Percentiles rank a stretch among this genome's conserved stretches.
Conservation (phyloP, 2,113 vertebrate species). For the Vimba vimba region DNA sequence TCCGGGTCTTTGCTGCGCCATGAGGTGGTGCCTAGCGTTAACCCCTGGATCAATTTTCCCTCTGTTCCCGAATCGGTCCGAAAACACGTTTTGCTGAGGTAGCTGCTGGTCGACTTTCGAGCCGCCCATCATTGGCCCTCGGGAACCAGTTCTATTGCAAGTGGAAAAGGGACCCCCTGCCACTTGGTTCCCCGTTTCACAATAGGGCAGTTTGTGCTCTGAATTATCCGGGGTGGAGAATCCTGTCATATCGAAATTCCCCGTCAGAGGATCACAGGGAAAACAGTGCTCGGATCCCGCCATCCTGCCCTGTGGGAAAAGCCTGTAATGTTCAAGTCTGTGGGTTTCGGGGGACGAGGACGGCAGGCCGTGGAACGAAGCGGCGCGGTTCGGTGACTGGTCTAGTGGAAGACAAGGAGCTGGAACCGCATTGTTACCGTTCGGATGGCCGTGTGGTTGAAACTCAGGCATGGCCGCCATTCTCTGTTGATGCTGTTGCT, state of each 20-base stretch:
- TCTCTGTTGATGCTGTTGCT: slow-evolving; percentile 85
- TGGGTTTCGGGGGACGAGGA: slow-evolving; percentile 88
- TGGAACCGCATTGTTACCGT: slow-evolving; percentile 86
- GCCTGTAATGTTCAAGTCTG: slow-evolving; percentile 81
- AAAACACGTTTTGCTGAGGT: slow-evolving; percentile 79
- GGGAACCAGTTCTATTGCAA: slow-evolving; percentile 72
- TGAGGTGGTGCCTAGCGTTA: slow-evolving; percentile 74
- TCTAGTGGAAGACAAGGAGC: slow-evolving; percentile 94
- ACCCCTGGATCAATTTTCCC: slow-evolving; percentile 82
- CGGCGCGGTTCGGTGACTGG: slow-evolving; percentile 95
- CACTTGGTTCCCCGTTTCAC: slow-evolving; percentile 71
- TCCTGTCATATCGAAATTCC: slow-evolving; percentile 82
- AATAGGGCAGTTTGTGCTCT: slow-evolving; percentile 74
- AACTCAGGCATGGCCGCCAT: slow-evolving; percentile 89
- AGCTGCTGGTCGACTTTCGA: slow-evolving; percentile 79
- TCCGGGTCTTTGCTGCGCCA: slow-evolving; percentile 75
- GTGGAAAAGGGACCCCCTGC: slow-evolving; percentile 71
- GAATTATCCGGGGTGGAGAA: slow-evolving; percentile 80
- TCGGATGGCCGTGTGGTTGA: slow-evolving; percentile 84
- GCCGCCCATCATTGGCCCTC: slow-evolving; percentile 76
- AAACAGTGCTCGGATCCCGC: slow-evolving; percentile 86
- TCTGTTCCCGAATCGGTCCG: slow-evolving; percentile 80
- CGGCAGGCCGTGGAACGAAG: slow-evolving; percentile 93
- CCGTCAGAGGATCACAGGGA: slow-evolving; percentile 76
- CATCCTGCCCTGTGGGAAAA: slow-evolving; percentile 75